Conservation (phyloP, 2,797 vertebrate species). For the Chelonia mydas region DNA sequence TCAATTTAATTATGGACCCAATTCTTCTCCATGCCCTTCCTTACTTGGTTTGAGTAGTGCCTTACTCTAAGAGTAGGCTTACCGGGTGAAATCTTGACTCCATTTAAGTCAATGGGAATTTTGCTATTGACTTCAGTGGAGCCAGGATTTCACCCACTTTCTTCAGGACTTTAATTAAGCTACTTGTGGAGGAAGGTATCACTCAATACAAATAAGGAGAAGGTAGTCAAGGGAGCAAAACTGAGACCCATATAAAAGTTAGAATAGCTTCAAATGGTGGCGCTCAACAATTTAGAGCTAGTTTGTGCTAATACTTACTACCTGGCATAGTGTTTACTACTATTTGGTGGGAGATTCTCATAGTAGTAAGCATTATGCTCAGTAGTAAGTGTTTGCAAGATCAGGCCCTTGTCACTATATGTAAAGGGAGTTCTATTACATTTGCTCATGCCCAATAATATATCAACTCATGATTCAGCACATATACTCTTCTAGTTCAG, state of each 20-base stretch:
- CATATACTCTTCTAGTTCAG: background rate
- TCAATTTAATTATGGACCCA: background rate
- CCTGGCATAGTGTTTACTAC: background rate
- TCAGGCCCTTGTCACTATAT: background rate
- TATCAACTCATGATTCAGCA: background rate
- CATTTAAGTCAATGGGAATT: background rate
- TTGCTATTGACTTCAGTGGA: background rate
- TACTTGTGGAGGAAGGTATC: background rate
- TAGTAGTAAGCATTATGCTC: background rate
- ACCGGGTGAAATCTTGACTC: background rate
- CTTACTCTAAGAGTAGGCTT: background rate
- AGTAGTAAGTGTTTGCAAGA: background rate
- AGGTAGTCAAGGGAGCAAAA: background rate
- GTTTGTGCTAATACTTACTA: background rate
- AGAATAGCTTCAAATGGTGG: background rate
- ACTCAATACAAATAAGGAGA: background rate
- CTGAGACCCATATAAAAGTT: background rate
- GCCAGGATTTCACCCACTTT: background rate
- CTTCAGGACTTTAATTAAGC: background rate
- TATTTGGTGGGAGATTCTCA: background rate
- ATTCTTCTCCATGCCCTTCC: background rate
- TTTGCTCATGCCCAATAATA: background rate
- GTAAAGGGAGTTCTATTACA: constrained; percentile 15
- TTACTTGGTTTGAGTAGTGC: background rate
- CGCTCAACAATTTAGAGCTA: background rate